Evolutionary conservation across 2,113 vertebrate genomes (phyloP).

Genomic region (Pangasianodon hypophthalmus): DNA sequence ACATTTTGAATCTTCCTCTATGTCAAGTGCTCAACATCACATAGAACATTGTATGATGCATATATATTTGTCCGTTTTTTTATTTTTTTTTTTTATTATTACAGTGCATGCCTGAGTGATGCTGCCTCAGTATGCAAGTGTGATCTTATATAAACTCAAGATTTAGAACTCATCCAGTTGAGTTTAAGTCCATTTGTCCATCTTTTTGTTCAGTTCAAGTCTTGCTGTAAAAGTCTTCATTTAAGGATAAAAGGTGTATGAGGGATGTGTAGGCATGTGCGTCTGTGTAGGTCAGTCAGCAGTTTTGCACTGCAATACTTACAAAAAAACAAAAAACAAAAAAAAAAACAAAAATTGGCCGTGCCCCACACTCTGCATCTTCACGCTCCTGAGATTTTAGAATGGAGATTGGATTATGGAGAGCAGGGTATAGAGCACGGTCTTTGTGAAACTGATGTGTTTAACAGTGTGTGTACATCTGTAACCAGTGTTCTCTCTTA

Average conservation of each 20-base stretch:
- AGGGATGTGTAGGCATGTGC: constrained; percentile 50
- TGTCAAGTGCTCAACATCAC: constrained; percentile 52
- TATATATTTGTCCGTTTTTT: constrained; percentile 71
- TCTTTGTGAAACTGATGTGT: constrained; percentile 39
- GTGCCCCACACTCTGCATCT: constrained; percentile 47
- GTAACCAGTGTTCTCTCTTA: constrained; percentile 48
- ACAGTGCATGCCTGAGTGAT: constrained; percentile 78
- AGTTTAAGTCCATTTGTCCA: constrained; percentile 67
- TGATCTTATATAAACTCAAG: constrained; percentile 66
- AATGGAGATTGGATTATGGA: constrained; percentile 40
- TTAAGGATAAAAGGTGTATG: constrained; percentile 64
- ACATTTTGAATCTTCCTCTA: constrained; percentile 64
- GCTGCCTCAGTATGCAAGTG: constrained; percentile 69
- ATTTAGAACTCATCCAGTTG: constrained; percentile 73
- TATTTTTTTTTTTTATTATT: constrained; percentile 58
- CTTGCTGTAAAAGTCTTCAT: constrained; percentile 77
- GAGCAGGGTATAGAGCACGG: constrained; percentile 49
- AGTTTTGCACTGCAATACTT: constrained; percentile 50
- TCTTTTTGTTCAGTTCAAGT: constrained; percentile 73
- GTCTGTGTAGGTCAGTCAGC: constrained; percentile 40
- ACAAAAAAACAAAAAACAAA: neutral
- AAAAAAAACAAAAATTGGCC: neutral
- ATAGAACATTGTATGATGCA: constrained; percentile 69
- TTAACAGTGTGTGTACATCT: constrained; percentile 50
- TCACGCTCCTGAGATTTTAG: constrained; percentile 34